Evolutionary conservation across 2,797 vertebrate species (phyloP).

Genomic region (Simalia tracyae): DNA sequence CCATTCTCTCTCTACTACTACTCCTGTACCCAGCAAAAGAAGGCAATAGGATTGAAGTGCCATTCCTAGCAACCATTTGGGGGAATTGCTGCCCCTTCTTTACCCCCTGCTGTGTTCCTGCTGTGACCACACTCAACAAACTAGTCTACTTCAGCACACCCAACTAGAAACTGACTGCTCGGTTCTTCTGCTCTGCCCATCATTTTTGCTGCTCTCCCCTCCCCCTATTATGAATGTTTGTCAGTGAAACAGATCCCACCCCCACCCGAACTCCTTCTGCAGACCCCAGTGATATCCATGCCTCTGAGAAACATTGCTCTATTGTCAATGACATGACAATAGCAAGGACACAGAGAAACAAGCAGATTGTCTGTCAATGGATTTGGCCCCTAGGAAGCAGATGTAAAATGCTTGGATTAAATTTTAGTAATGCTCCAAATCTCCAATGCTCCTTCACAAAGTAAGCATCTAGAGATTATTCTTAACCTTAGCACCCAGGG

Average conservation of each 20-base stretch:
- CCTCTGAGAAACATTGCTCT: background rate
- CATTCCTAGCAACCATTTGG: background rate
- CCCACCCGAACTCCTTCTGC: background rate
- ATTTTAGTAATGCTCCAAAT: conserved; percentile 18
- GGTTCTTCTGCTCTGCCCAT: background rate
- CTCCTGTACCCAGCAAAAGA: background rate
- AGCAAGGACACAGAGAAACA: background rate
- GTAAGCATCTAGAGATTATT: conserved; percentile 27
- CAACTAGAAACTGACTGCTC: background rate
- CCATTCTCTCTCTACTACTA: background rate
- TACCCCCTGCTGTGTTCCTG: background rate
- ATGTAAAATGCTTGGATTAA: background rate
- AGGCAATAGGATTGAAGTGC: background rate
- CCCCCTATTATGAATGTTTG: background rate
- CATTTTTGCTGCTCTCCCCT: background rate
- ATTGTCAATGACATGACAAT: background rate
- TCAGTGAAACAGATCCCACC: background rate
- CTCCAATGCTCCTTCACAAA: conserved; percentile 27
- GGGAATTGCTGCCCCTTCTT: background rate
- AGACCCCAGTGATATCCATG: background rate
- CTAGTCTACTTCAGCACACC: background rate
- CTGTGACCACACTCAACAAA: background rate
- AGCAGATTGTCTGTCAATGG: conserved; percentile 12
- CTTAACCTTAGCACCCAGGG: background rate
- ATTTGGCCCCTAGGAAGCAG: conserved; percentile 14